These are phyloP conservation scores for Hephaestus fuliginosus DNA, from an alignment of 2,797 vertebrate species.

Conservation along the genomic window DNA sequence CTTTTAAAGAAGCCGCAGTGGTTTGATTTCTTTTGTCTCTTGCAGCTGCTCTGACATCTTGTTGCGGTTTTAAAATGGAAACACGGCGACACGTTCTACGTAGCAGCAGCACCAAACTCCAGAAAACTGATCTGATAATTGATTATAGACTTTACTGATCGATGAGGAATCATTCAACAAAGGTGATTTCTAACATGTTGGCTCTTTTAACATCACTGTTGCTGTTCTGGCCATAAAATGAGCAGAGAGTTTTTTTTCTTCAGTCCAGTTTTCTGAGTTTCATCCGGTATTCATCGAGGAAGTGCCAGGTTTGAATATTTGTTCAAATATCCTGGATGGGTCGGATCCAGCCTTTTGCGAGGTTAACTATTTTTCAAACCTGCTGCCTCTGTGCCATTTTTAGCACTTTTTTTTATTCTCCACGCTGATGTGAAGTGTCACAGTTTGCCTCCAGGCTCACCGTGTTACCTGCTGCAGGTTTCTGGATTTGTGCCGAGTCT, in stretches of 20 bases:
- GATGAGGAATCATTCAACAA: no score
- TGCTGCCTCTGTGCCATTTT: conserved; percentile 45
- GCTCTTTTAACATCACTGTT: no score
- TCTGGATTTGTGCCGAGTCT: background rate
- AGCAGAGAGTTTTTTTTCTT: background rate
- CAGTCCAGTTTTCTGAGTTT: background rate
- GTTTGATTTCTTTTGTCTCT: no score
- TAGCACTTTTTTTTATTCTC: conserved; percentile 35
- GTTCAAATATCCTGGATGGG: conserved; percentile 30
- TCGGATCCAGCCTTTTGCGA: conserved; percentile 33
- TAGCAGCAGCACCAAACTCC: no score
- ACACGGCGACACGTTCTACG: no score
- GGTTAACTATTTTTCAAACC: conserved; percentile 24
- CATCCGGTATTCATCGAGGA: conserved; percentile 28
- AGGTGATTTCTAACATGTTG: background rate
- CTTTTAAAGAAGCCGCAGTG: no score
- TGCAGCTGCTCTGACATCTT: no score
- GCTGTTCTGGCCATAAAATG: background rate
- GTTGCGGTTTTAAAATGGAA: no score
- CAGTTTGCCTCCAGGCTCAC: conserved; percentile 60
- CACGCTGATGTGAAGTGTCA: conserved; percentile 50
- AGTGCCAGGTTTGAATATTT: conserved; percentile 65
- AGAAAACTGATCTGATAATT: no score
- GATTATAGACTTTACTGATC: no score
- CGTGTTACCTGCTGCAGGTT: background rate